These are phyloP conservation scores for Lucifuga dentata DNA, from an alignment of 2,113 vertebrate species.

Conservation along the genomic window DNA sequence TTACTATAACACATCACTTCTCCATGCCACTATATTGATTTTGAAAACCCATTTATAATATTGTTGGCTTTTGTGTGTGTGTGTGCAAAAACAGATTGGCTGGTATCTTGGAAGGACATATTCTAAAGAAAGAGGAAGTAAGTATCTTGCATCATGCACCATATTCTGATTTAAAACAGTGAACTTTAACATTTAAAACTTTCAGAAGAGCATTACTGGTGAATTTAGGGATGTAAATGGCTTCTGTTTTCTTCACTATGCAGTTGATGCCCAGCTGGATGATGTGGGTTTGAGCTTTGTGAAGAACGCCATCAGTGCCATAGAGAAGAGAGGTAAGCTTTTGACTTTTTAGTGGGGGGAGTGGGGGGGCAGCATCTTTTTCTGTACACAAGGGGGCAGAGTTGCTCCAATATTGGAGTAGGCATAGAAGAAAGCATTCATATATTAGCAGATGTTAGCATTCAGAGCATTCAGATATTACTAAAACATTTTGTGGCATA, in stretches of 20 bases:
- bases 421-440: too few relatives aligned
- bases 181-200: not conserved
- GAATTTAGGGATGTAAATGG: too few relatives aligned
- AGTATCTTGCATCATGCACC: conserved; percentile 67
- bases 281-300: conserved; percentile 89
- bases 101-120: conserved; percentile 83
- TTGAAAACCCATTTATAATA: not conserved
- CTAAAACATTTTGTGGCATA: not conserved
- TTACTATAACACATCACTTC: not conserved
- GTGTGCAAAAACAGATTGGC: conserved; percentile 79
- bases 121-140: conserved; percentile 91
- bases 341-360: too few relatives aligned
- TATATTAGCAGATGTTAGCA: too few relatives aligned
- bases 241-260: not conserved
- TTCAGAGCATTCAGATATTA: not conserved
- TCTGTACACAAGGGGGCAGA: conserved; percentile 75
- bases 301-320: conserved; percentile 92
- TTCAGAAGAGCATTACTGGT: not conserved
- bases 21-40: not conserved
- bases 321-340: conserved; percentile 92
- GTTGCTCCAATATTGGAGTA: conserved; percentile 51
- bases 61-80: not conserved
- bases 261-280: conserved; percentile 92
- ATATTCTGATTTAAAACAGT: too few relatives aligned
- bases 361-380: conserved; percentile 25